Evolutionary conservation across 1,140 invertebrate genomes (phyloP).

Genomic region (Diorhabda elongata): DNA sequence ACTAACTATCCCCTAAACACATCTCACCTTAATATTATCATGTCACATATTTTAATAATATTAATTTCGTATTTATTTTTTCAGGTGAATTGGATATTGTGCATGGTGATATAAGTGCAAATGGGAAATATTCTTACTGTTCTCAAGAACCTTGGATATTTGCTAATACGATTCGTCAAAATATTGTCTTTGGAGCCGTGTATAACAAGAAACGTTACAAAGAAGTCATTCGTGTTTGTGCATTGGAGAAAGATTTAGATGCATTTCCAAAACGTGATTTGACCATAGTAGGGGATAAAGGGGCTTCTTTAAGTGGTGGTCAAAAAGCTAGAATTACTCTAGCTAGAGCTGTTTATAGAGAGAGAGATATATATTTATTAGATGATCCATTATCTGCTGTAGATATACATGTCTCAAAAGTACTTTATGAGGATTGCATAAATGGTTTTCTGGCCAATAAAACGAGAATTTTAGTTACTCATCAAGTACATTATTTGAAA

Average conservation of each 20-base stretch:
- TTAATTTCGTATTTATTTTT: not conserved
- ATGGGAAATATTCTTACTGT: slow-evolving; percentile 77
- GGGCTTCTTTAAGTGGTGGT: slow-evolving; percentile 80
- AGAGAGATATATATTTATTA: slow-evolving; percentile 76
- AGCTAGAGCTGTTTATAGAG: slow-evolving; percentile 75
- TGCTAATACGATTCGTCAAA: slow-evolving; percentile 69
- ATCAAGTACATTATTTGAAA: slow-evolving; percentile 82
- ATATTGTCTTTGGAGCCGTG: slow-evolving; percentile 67
- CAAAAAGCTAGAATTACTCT: slow-evolving; percentile 86
- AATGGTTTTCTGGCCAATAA: slow-evolving; percentile 63
- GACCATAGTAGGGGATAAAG: slow-evolving; percentile 84
- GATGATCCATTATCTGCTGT: slow-evolving; percentile 82
- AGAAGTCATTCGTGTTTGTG: slow-evolving; percentile 56
- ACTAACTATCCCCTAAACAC: no score
- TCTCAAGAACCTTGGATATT: slow-evolving; percentile 90
- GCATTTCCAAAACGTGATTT: slow-evolving; percentile 67
- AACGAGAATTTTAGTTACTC: slow-evolving; percentile 76
- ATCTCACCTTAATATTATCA: no score
- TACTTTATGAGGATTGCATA: slow-evolving; percentile 66
- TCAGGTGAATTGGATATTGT: slow-evolving; percentile 65
- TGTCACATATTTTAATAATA: not conserved
- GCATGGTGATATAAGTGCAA: slow-evolving; percentile 54
- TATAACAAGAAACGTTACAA: slow-evolving; percentile 57
- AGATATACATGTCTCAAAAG: slow-evolving; percentile 65
- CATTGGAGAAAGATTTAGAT: slow-evolving; percentile 61